Evolutionary conservation across 2,113 vertebrate species (phyloP).

Genomic region (Rhineura floridana): DNA sequence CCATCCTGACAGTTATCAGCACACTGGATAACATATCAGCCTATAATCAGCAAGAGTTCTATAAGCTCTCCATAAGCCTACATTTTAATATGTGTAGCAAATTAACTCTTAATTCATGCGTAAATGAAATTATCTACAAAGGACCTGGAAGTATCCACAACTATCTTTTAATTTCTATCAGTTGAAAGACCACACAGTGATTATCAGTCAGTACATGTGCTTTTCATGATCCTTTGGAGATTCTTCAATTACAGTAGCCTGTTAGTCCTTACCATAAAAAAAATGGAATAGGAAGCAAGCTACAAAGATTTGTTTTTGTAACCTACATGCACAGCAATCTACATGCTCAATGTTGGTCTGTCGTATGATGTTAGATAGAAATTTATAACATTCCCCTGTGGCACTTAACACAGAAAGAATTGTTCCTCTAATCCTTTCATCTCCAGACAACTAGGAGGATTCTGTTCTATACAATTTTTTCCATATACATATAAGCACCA

Average conservation of each 20-base stretch:
- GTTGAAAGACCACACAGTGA: constrained; percentile 1
- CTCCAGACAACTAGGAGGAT: constrained; percentile 34
- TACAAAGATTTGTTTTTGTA: constrained; percentile 9
- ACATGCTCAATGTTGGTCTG: constrained; percentile 5
- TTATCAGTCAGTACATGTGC: constrained; percentile 34
- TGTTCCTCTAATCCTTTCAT: constrained; percentile 18
- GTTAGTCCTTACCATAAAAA: constrained; percentile 27
- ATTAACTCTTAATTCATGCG: not conserved
- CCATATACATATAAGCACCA: constrained; percentile 24
- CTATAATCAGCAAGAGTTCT: not conserved
- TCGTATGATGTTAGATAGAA: constrained; percentile 5
- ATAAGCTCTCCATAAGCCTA: not conserved
- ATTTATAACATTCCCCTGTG: not conserved
- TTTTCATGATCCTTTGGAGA: not conserved
- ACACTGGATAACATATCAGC: not conserved
- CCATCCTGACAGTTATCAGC: not conserved
- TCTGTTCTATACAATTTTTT: constrained; percentile 38
- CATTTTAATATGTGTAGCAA: not conserved
- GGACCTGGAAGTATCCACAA: not conserved
- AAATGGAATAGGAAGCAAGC: constrained; percentile 12
- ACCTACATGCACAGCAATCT: not conserved
- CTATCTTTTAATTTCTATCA: constrained; percentile 22
- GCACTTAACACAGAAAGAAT: constrained; percentile 13
- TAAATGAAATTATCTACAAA: constrained; percentile 14
- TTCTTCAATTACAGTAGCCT: constrained; percentile 22